phyloP scores from a whole-genome alignment of 1,140 invertebrate genomes.

The Adelges cooleyi region DNA sequence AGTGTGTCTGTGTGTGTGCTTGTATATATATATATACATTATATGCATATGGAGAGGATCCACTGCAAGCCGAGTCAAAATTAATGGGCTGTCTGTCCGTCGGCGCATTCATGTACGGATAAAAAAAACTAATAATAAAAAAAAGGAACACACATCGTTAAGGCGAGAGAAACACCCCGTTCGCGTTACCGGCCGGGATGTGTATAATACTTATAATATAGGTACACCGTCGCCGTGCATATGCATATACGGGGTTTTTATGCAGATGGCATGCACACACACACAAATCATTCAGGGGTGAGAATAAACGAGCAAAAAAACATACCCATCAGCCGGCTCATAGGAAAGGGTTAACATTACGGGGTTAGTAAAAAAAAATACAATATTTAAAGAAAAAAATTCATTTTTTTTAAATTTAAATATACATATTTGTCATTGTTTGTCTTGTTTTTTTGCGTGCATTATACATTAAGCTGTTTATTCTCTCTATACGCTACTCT shows the following conservation, averaged over 20 bases:
- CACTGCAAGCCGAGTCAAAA: constrained; percentile 5
- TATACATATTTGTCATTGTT: too few species aligned
- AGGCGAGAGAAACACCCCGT: constrained; percentile 11
- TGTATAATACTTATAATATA: constrained; percentile 2
- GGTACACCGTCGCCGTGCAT: too few species aligned
- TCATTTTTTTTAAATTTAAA: too few species aligned
- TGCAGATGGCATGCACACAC: constrained; percentile 19
- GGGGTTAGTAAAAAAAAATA: not conserved
- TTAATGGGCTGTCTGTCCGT: constrained; percentile 26
- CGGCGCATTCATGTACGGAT: not conserved
- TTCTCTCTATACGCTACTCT: too few species aligned
- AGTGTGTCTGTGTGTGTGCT: too few species aligned
- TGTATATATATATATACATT: not conserved
- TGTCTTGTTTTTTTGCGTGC: too few species aligned
- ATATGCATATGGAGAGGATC: not conserved
- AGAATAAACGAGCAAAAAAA: not conserved
- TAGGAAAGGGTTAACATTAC: constrained; percentile 7
- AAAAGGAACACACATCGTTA: constrained; percentile 18
- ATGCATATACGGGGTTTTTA: constrained; percentile 9
- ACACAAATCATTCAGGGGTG: constrained; percentile 11
- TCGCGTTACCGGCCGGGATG: not conserved
- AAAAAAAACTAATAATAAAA: too few species aligned
- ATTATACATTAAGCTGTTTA: too few species aligned
- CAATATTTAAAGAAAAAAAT: not conserved
- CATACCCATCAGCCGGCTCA: constrained; percentile 5